Evolutionary conservation across 1,140 invertebrate species (phyloP).

Genomic region (Sinella curviseta): DNA sequence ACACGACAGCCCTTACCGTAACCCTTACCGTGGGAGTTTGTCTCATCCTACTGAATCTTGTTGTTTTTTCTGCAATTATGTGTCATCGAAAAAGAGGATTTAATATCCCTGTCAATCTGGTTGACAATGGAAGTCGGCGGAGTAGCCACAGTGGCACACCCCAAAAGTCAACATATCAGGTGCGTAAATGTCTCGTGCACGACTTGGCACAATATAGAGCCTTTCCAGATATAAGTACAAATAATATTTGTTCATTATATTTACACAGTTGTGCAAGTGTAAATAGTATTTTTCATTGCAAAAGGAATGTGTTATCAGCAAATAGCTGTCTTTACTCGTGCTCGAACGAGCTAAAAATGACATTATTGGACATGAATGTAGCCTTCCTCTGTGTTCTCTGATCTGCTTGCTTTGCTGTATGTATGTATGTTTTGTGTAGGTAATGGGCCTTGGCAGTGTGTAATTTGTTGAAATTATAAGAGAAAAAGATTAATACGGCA

Average conservation of each 20-base stretch:
- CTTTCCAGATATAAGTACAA: too few relatives aligned
- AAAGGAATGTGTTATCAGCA: background rate
- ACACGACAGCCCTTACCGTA: constrained; percentile 85
- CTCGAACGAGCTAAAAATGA: background rate
- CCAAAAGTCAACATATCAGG: constrained; percentile 41
- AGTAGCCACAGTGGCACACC: constrained; percentile 42
- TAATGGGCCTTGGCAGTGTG: background rate
- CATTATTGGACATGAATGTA: background rate
- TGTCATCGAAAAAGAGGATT: constrained; percentile 74
- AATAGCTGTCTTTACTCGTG: background rate
- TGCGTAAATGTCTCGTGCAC: constrained; percentile 39
- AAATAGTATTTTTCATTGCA: background rate
- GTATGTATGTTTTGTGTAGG: background rate
- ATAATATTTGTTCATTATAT: too few relatives aligned
- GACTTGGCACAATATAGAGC: too few relatives aligned
- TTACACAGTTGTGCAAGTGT: background rate
- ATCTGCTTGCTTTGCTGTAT: background rate
- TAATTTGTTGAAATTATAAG: constrained; percentile 13
- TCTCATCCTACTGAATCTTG: constrained; percentile 79
- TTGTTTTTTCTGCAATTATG: constrained; percentile 92
- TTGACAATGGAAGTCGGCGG: constrained; percentile 59
- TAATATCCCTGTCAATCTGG: constrained; percentile 67
- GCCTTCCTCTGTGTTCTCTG: too few relatives aligned
- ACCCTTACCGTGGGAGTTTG: constrained; percentile 86
- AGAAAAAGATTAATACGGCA: background rate